Evolutionary conservation across 2,888 invertebrate genomes (phyloP), one percentile per base, ranked within the genome.

Genomic region (Ligdia adustata): DNA sequence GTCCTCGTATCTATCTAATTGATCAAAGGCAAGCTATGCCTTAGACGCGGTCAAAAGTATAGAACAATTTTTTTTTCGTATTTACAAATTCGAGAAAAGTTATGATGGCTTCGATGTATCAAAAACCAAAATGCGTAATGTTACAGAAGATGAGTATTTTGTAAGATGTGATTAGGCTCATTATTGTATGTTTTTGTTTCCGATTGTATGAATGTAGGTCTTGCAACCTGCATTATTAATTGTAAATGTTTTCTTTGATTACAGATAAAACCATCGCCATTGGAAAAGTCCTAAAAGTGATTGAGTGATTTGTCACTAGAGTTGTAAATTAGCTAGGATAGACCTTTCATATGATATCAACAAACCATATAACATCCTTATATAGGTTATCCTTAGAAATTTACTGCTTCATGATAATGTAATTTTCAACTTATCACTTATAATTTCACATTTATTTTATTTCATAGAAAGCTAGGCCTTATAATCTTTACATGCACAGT

Each of bases 251-350:
- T n/a, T 16, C 7, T 42, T 39, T 34, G 9, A 9, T 88, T 87
- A 62, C 89, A 88, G 89, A 89, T 81, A 88, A 89, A 82, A 89
- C 88, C 47, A 99, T 99, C 92, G 99, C 99, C 69, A 99, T 99
- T 84, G 99, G 99, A 75, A 99, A 99, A 93, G 98, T 98, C 89
- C 93, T 98, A 85, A 98, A 98, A 92, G 95, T 98, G 84, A 91
- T 97, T 78, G 97, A 97, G 90, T 98, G 95, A 95, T 91, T 85
- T 81, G 84, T 84, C 86, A 83, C 84, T 83, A 84, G 72, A 64
- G 78, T 81, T 82, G 81, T 88, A 89, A 85, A 83, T 82, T 86
- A 89, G 83, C 75, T 90, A 90, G 90, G 87, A 80, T 89, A 90
- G 88, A 83, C 81, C 79, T 90, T 88, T 83, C 55, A 84, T 82